A percentile compares a stretch with the other conserved stretches of the same genome.
Conservation (phyloP, 2,113 vertebrate genomes). For the Phyllopteryx taeniolatus region DNA sequence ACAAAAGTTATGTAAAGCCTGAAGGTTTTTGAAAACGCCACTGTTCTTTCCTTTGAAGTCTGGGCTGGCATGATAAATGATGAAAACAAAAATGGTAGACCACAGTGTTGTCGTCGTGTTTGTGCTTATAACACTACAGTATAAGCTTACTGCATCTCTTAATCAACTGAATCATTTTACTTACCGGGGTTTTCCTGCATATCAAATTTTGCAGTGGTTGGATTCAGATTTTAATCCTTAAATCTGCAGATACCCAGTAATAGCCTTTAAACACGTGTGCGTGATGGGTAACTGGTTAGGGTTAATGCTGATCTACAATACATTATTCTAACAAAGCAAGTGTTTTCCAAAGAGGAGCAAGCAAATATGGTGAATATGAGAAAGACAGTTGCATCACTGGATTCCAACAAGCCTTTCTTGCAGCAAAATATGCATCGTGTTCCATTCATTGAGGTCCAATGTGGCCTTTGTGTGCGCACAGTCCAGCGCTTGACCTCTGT, state of each 20-base stretch:
- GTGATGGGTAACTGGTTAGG: not conserved
- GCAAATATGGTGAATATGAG: not conserved
- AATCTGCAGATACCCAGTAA: no score
- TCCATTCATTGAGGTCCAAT: constrained; percentile 39
- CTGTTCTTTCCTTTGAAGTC: no score
- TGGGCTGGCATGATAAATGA: no score
- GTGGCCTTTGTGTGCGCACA: constrained; percentile 59
- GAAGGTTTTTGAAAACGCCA: not conserved
- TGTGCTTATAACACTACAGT: no score
- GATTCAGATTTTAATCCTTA: no score
- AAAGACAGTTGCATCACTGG: constrained; percentile 18
- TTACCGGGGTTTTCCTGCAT: no score
- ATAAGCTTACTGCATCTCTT: no score
- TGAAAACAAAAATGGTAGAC: no score
- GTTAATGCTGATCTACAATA: not conserved
- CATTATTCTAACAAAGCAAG: not conserved
- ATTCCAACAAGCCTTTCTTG: constrained; percentile 25
- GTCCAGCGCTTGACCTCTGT: constrained; percentile 54
- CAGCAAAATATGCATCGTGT: constrained; percentile 56
- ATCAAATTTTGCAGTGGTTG: no score
- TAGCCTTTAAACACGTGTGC: no score
- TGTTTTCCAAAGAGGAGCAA: constrained; percentile 1
- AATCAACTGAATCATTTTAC: no score
- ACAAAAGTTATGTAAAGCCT: not conserved
- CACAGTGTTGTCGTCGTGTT: no score